Evolutionary conservation across 2,797 vertebrate species (phyloP).

Genomic region (Enteromius viviparus): DNA sequence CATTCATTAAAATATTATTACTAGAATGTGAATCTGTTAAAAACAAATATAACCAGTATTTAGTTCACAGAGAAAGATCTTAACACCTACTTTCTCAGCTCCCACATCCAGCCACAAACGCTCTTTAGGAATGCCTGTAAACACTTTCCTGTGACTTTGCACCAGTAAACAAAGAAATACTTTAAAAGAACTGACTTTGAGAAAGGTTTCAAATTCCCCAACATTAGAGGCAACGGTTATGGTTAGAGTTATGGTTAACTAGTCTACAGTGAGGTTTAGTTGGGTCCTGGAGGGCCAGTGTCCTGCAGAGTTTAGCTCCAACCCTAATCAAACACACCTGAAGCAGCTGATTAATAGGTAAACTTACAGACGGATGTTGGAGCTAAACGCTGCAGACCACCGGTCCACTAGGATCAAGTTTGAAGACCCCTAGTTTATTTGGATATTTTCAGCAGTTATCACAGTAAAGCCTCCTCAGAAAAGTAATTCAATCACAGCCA

Average conservation of each 20-base stretch:
- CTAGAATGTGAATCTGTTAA: background rate
- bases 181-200: background rate
- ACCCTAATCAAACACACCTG: too few relatives aligned
- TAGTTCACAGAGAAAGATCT: background rate
- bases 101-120: background rate
- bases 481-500: slow-evolving; percentile 5
- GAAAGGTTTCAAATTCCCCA: background rate
- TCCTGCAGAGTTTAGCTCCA: too few relatives aligned
- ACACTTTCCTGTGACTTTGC: background rate
- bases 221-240: background rate
- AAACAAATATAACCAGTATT: background rate
- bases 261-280: background rate
- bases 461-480: background rate
- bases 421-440: background rate
- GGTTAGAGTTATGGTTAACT: background rate
- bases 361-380: too few relatives aligned
- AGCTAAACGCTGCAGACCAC: too few relatives aligned
- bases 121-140: background rate
- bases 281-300: too few relatives aligned
- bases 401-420: too few relatives aligned
- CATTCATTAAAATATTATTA: background rate
- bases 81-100: background rate
- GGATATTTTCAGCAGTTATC: background rate
- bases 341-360: too few relatives aligned
- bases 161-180: background rate